phyloP scores from a whole-genome alignment of 2,888 invertebrate genomes.

The Drosophila mimetica region DNA sequence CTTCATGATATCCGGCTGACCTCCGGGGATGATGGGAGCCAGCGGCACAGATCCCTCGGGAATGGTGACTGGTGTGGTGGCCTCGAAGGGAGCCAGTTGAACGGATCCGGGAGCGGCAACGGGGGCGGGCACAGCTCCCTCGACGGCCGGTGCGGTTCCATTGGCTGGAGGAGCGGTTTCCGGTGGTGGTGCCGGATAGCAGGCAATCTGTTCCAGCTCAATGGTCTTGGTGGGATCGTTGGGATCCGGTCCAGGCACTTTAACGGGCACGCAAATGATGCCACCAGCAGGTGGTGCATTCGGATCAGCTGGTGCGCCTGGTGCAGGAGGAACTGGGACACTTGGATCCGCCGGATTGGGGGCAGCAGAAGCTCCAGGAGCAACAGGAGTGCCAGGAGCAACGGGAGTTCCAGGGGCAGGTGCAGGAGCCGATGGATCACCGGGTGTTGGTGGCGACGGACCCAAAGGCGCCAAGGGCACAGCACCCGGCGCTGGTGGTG shows the following conservation, averaged over 20 bases:
- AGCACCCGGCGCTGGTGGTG: slow-evolving; percentile 4
- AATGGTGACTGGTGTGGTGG: slow-evolving; percentile 56
- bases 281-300: slow-evolving; percentile 67
- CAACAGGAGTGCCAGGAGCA: slow-evolving; percentile 3
- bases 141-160: slow-evolving; percentile 36
- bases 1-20: slow-evolving; percentile 73
- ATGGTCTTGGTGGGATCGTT: slow-evolving; percentile 81
- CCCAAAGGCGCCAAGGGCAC: slow-evolving; percentile 49
- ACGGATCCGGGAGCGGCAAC: slow-evolving; percentile 18
- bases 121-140: slow-evolving; percentile 1
- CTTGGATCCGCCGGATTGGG: slow-evolving; percentile 42
- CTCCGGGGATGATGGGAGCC: slow-evolving; percentile 62
- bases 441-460: slow-evolving; percentile 32
- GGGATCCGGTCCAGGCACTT: slow-evolving; percentile 82
- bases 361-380: not conserved
- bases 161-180: slow-evolving; percentile 50
- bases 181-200: slow-evolving; percentile 81
- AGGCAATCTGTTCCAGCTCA: slow-evolving; percentile 81
- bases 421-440: slow-evolving; percentile 24
- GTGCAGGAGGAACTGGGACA: slow-evolving; percentile 9
- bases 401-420: slow-evolving; percentile 11
- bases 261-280: slow-evolving; percentile 81
- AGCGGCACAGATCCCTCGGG: slow-evolving; percentile 74
- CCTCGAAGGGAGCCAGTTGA: slow-evolving; percentile 56
- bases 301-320: slow-evolving; percentile 16